These are phyloP conservation scores for Labeo rohita DNA, from an alignment of 2,113 vertebrate species.

Conservation along the genomic window DNA sequence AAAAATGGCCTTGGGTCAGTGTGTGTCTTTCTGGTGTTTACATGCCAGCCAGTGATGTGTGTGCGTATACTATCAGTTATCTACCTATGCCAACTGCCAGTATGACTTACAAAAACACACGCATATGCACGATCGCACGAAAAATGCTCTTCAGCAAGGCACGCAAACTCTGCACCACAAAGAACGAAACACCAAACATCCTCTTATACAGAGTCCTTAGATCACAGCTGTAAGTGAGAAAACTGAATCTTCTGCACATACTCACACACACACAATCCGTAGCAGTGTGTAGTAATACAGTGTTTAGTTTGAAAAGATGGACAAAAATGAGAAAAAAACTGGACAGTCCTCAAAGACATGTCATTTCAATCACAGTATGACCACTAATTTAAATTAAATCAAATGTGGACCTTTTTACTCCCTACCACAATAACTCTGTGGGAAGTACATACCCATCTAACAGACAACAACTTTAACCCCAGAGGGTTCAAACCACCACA, in stretches of 20 bases:
- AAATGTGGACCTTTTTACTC: neutral
- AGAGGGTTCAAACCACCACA: conserved; percentile 2
- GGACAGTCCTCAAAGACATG: neutral
- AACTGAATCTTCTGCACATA: conserved; percentile 21
- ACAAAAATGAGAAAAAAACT: neutral
- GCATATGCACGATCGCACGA: neutral
- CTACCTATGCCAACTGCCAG: neutral
- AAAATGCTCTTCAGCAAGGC: neutral
- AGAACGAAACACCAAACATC: conserved; percentile 47
- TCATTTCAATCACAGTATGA: neutral
- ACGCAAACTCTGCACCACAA: conserved; percentile 12
- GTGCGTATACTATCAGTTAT: neutral
- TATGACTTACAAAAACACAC: conserved; percentile 42
- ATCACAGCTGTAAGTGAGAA: conserved; percentile 20
- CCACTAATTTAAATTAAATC: neutral
- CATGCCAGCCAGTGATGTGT: neutral
- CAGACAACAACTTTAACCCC: neutral
- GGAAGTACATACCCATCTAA: neutral
- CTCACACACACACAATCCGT: neutral
- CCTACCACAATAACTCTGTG: neutral
- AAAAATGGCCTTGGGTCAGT: neutral
- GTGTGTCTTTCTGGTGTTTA: neutral
- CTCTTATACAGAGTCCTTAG: conserved; percentile 22
- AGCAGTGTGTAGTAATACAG: conserved; percentile 3
- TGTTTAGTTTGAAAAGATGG: neutral